Evolutionary conservation across 2,113 vertebrate species (phyloP).

Genomic region (Chionis minor): DNA sequence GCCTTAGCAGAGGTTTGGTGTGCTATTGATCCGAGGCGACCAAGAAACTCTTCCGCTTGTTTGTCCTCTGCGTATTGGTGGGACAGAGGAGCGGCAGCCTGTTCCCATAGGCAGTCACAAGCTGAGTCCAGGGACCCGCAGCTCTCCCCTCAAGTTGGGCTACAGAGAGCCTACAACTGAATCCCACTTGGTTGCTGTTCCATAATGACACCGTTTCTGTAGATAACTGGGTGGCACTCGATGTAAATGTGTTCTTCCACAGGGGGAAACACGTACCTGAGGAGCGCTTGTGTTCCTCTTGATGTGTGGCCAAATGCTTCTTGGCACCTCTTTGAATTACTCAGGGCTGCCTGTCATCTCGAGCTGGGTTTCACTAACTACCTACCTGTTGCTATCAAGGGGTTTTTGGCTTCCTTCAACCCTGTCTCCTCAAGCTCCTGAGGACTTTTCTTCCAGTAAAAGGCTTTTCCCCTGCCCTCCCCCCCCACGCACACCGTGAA

Average conservation of each 20-base stretch:
- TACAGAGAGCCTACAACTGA: not conserved
- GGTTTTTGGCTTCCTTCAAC: not conserved
- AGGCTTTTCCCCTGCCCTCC: not conserved
- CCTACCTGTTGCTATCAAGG: not conserved
- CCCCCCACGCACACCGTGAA: accelerated
- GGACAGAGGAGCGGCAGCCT: not conserved
- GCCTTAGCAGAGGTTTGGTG: not conserved
- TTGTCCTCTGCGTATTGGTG: not conserved
- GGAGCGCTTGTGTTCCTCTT: not conserved
- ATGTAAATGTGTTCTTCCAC: not conserved
- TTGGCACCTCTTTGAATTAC: not conserved
- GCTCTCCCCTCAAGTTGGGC: not conserved
- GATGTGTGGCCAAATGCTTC: not conserved
- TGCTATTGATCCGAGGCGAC: not conserved
- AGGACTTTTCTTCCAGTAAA: not conserved
- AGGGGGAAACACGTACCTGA: not conserved
- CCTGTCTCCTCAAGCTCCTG: not conserved
- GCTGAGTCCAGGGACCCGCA: not conserved
- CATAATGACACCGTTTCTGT: not conserved
- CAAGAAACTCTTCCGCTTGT: not conserved
- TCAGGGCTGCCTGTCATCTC: not conserved
- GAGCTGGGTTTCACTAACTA: not conserved
- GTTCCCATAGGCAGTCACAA: not conserved
- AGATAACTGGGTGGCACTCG: not conserved
- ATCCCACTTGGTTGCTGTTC: not conserved